These are phyloP conservation scores for Aphis craccivora DNA, from an alignment of 1,140 invertebrate genomes.

Conservation along the genomic window DNA sequence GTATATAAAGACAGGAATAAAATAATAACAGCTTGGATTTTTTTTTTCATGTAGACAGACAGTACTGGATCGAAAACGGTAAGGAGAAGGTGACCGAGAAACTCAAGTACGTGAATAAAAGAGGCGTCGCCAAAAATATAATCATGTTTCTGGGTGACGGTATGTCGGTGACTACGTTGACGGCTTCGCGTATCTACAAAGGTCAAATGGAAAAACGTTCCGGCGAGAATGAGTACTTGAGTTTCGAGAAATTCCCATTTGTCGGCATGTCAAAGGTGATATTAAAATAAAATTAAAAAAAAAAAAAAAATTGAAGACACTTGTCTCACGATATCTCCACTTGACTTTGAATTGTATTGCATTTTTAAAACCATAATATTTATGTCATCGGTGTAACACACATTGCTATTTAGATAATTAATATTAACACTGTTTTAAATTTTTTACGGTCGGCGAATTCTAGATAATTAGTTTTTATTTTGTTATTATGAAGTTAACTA, in stretches of 20 bases:
- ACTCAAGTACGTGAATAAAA: constrained; percentile 58
- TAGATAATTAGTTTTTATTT: background rate
- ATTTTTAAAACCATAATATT: background rate
- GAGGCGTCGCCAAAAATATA: constrained; percentile 71
- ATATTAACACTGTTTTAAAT: background rate
- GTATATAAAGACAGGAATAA: background rate
- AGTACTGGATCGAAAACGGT: constrained; percentile 60
- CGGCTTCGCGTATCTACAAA: constrained; percentile 72
- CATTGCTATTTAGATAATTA: background rate
- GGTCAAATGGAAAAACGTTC: constrained; percentile 68
- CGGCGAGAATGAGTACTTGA: constrained; percentile 74
- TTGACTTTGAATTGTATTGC: background rate
- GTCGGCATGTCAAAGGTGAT: constrained; percentile 76
- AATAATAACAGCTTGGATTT: background rate
- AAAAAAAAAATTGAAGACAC: background rate
- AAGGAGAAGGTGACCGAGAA: constrained; percentile 58
- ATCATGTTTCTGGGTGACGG: constrained; percentile 82
- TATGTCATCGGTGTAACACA: background rate
- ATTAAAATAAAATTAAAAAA: background rate
- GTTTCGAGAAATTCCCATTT: constrained; percentile 81
- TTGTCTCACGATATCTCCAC: background rate
- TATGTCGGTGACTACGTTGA: constrained; percentile 76
- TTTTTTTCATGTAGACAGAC: constrained; percentile 55
- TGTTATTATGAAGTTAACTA: background rate
- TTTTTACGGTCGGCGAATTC: background rate